phyloP scores from a whole-genome alignment of 2,797 vertebrate genomes.

The Eremophila alpestris region DNA sequence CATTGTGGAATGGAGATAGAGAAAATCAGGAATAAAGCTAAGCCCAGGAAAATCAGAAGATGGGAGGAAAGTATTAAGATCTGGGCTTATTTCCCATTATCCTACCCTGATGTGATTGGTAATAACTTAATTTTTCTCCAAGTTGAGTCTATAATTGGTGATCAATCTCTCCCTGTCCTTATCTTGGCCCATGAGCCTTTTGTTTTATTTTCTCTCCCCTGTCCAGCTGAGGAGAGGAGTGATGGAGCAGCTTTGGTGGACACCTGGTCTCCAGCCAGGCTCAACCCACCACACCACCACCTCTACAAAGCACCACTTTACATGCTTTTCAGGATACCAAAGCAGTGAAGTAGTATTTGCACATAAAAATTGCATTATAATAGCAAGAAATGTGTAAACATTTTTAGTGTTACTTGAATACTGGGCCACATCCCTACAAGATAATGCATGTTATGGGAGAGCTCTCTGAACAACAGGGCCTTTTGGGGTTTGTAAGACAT shows the following conservation, averaged over 20 bases:
- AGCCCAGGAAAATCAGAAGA: not conserved
- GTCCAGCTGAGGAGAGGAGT: not conserved
- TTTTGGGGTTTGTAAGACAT: not conserved
- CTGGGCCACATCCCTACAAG: not conserved
- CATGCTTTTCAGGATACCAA: conserved; percentile 43
- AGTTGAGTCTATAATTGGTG: not conserved
- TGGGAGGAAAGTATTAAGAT: not conserved
- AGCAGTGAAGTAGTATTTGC: conserved; percentile 69
- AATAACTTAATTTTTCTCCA: not conserved
- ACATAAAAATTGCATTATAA: conserved; percentile 60
- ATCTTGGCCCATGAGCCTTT: not conserved
- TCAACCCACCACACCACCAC: not conserved
- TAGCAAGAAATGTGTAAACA: conserved; percentile 60
- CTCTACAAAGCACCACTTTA: conserved; percentile 57
- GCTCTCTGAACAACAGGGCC: not conserved
- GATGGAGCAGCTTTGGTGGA: not conserved
- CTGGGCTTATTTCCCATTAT: not conserved
- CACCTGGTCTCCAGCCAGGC: not conserved
- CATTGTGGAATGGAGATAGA: not conserved
- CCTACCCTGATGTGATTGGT: not conserved
- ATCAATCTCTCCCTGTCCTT: not conserved
- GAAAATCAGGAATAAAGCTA: not conserved
- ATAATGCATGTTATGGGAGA: not conserved
- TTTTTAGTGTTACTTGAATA: conserved; percentile 21
- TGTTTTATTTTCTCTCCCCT: not conserved